Conservation (phyloP, 2,797 vertebrate genomes). For the Chloroceryle inda region DNA sequence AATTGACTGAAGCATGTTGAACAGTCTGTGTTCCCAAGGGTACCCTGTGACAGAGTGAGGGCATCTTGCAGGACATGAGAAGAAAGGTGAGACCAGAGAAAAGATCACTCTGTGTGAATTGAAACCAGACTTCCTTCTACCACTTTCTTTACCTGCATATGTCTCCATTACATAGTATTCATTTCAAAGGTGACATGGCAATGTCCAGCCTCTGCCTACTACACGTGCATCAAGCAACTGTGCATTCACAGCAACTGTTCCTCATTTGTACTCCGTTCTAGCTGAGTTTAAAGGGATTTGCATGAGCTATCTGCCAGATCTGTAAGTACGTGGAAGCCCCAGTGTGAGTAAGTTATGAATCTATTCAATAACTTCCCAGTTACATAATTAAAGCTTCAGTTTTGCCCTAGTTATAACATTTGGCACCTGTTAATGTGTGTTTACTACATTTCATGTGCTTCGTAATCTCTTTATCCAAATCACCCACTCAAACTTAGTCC, state of each 20-base stretch:
- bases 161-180: neutral
- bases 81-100: conserved; percentile 5
- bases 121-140: neutral
- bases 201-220: neutral
- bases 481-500: neutral
- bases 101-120: neutral
- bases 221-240: fast-evolving
- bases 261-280: neutral
- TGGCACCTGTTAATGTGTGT: neutral
- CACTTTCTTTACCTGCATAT: neutral
- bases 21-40: neutral
- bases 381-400: neutral
- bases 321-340: neutral
- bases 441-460: neutral
- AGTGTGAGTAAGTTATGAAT: neutral
- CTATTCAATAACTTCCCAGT: neutral
- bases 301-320: neutral
- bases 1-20: conserved; percentile 10
- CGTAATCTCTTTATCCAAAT: neutral
- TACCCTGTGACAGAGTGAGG: neutral
- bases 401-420: neutral
- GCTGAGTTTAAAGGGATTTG: neutral
- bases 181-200: neutral
- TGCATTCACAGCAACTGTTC: neutral
- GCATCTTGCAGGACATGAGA: neutral